Percentiles rank a stretch among this genome's conserved stretches.
Evolutionary conservation across 1,140 invertebrate species (phyloP).

Genomic region (honey bee (Apis mellifera)): DNA sequence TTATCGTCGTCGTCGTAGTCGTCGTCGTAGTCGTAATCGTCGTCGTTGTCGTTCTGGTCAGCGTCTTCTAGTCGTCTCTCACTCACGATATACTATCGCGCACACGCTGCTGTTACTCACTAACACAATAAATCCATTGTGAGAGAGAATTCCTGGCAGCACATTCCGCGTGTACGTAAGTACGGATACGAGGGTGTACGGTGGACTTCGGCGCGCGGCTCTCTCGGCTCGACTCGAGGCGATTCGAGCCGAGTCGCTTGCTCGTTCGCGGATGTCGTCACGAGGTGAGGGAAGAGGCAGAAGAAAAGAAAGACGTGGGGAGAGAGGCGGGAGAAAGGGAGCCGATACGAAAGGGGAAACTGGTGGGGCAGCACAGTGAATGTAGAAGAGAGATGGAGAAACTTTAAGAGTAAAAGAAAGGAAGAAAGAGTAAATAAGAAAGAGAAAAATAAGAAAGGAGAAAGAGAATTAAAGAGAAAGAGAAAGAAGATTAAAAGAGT

Average conservation of each 20-base stretch:
- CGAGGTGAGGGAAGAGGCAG: conserved; percentile 54
- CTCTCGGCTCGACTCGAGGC: conserved; percentile 39
- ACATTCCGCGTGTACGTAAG: conserved; percentile 69
- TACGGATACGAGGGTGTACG: conserved; percentile 62
- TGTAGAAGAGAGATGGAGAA: conserved; percentile 41
- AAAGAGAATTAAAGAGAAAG: conserved; percentile 9
- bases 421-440: conserved; percentile 34
- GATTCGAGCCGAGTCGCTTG: conserved; percentile 39
- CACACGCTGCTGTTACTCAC: conserved; percentile 65
- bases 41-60: conserved; percentile 29
- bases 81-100: conserved; percentile 38
- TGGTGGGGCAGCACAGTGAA: conserved; percentile 26
- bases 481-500: conserved; percentile 26
- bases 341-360: conserved; percentile 41
- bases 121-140: conserved; percentile 78
- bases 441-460: conserved; percentile 50
- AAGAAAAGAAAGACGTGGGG: conserved; percentile 44
- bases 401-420: conserved; percentile 8
- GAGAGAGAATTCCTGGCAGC: conserved; percentile 75
- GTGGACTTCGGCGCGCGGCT: conserved; percentile 30
- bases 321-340: conserved; percentile 39
- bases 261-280: conserved; percentile 68
- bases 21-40: conserved; percentile 10
- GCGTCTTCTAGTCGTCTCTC: conserved; percentile 29
- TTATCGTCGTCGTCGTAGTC: conserved; percentile 16